Evolutionary conservation across 2,797 vertebrate species (phyloP).

Genomic region (Eutrigla gurnardus): DNA sequence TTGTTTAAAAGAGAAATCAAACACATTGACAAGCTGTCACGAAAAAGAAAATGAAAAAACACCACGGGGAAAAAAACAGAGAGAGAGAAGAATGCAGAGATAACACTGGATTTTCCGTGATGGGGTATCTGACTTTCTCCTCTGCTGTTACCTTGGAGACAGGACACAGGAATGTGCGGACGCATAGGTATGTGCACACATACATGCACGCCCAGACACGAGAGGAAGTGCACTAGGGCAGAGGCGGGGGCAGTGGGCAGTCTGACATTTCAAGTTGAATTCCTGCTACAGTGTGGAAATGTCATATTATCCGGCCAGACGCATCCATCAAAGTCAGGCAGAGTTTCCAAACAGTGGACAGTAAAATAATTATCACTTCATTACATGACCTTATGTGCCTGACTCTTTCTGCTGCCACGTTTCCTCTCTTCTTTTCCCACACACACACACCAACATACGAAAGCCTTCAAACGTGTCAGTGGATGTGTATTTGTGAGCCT

Average conservation of each 20-base stretch:
- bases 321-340: conserved; percentile 74
- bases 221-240: conserved; percentile 46
- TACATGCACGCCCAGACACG: conserved; percentile 30
- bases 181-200: conserved; percentile 13
- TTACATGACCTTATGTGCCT: conserved; percentile 49
- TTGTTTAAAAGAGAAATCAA: conserved; percentile 40
- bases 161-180: conserved; percentile 17
- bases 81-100: conserved; percentile 2
- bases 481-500: neutral
- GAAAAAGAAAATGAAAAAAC: neutral
- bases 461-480: neutral
- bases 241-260: conserved; percentile 42
- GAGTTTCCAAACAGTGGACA: conserved; percentile 64
- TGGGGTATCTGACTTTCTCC: conserved; percentile 28
- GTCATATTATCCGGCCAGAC: conserved; percentile 69
- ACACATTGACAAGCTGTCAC: conserved; percentile 36
- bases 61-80: neutral
- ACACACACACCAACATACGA: neutral
- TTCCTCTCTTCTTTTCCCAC: conserved; percentile 12
- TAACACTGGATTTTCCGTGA: conserved; percentile 26
- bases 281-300: conserved; percentile 66
- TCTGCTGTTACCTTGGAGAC: conserved; percentile 69
- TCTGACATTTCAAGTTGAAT: conserved; percentile 80
- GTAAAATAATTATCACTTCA: conserved; percentile 68
- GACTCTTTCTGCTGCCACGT: neutral